phyloP scores from a whole-genome alignment of 2,113 vertebrate species.

The Aepyceros melampus region DNA sequence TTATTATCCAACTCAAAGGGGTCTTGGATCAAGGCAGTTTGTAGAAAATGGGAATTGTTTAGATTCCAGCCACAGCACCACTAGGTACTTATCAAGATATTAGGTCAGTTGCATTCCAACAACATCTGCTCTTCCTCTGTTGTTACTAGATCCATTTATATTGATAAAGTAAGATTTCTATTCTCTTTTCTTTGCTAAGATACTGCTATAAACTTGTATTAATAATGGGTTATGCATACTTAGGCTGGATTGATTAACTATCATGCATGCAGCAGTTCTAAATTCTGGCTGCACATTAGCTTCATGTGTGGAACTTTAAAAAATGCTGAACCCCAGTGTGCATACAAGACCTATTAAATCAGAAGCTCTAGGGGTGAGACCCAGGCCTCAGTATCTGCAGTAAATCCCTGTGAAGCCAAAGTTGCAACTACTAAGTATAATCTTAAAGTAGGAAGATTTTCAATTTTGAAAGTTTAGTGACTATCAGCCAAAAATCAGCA shows the following conservation, averaged over 20 bases:
- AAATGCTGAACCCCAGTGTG: neutral
- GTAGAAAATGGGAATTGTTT: neutral
- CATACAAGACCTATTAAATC: neutral
- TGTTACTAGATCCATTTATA: slow-evolving; percentile 79
- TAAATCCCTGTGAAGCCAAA: neutral
- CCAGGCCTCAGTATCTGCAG: neutral
- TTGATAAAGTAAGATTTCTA: neutral
- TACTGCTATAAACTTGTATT: neutral
- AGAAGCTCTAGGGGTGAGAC: neutral
- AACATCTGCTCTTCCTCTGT: slow-evolving; percentile 95
- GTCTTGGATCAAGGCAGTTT: neutral
- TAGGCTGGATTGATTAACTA: neutral
- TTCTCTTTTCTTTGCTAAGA: neutral
- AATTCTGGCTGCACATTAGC: neutral
- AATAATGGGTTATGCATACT: neutral
- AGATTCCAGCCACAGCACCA: neutral
- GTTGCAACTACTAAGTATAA: neutral
- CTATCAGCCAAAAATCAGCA: neutral
- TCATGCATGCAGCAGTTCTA: neutral
- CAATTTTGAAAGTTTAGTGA: neutral
- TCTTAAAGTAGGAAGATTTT: neutral
- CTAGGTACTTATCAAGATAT: slow-evolving; percentile 88
- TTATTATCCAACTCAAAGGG: neutral
- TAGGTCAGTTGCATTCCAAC: slow-evolving; percentile 90
- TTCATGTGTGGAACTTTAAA: neutral